phyloP scores from a whole-genome alignment of 2,888 invertebrate genomes.

The Nephrotoma appendiculata region DNA sequence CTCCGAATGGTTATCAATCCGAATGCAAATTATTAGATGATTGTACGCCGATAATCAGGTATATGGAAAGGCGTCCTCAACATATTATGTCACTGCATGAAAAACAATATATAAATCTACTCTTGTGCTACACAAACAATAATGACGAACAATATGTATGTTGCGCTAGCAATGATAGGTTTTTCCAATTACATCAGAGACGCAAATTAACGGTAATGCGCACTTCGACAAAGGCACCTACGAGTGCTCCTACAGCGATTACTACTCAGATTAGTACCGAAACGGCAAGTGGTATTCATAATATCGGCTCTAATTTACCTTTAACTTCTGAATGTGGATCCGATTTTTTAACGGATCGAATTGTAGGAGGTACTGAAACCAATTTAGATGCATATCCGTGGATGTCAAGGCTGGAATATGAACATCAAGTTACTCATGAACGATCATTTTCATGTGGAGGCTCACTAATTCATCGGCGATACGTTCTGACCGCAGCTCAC shows the following conservation, averaged over 20 bases:
- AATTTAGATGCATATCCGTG: slow-evolving; percentile 52
- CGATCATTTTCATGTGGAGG: neutral
- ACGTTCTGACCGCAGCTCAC: neutral
- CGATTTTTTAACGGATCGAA: slow-evolving; percentile 40
- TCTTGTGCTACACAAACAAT: neutral
- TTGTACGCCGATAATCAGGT: neutral
- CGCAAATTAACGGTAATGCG: too few relatives aligned
- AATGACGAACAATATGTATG: neutral
- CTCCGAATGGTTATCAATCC: neutral
- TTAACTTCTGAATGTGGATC: neutral
- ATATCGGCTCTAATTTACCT: neutral
- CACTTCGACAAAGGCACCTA: neutral
- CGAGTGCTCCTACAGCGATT: neutral
- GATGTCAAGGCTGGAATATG: slow-evolving; percentile 49
- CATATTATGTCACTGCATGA: neutral
- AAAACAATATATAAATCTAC: neutral
- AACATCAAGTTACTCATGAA: slow-evolving; percentile 36
- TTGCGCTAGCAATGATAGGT: neutral
- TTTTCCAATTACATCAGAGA: neutral
- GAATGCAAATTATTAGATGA: neutral
- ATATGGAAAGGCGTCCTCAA: neutral
- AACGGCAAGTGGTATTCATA: neutral
- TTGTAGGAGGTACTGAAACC: slow-evolving; percentile 41
- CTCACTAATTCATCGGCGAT: neutral
- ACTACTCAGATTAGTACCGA: too few relatives aligned